These are phyloP conservation scores for Cancer borealis DNA, from an alignment of 2,888 invertebrate genomes.

Conservation along the genomic window DNA sequence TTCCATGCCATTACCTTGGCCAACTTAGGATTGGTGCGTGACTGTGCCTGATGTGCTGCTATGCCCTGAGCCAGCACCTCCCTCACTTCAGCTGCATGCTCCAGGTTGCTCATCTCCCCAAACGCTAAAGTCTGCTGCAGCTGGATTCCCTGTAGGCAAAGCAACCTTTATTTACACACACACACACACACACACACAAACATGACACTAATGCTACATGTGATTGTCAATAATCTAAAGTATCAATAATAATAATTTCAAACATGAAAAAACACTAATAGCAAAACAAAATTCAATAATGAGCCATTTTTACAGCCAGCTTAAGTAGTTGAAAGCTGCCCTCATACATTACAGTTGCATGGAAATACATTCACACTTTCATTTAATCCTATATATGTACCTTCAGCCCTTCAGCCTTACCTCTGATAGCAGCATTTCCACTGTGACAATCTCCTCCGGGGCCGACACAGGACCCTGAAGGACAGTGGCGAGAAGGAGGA, in stretches of 20 bases:
- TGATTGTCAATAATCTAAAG: no score
- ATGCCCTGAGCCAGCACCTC: constrained; percentile 89
- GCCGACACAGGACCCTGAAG: constrained; percentile 90
- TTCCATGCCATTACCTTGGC: constrained; percentile 85
- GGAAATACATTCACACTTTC: no score
- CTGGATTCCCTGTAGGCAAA: constrained; percentile 86
- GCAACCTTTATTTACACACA: not conserved
- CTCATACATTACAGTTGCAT: no score
- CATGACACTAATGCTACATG: not conserved
- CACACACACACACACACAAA: not conserved
- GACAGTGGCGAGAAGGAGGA: constrained; percentile 92
- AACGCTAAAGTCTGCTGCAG: constrained; percentile 89
- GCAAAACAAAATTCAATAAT: no score
- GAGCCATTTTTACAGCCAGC: no score
- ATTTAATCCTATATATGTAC: not conserved
- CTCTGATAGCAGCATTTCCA: constrained; percentile 93
- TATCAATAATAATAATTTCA: not conserved
- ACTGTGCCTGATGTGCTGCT: constrained; percentile 85
- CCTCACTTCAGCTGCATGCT: constrained; percentile 88
- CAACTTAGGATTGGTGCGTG: constrained; percentile 92
- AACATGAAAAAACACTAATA: not conserved
- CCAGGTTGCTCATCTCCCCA: constrained; percentile 87
- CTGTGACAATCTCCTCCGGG: constrained; percentile 88
- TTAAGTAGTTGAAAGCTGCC: no score
- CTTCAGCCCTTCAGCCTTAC: constrained; percentile 80